Evolutionary conservation across 2,888 invertebrate genomes (phyloP), one percentile per base, ranked within the genome.

Genomic region (Lomographa bimaculata): DNA sequence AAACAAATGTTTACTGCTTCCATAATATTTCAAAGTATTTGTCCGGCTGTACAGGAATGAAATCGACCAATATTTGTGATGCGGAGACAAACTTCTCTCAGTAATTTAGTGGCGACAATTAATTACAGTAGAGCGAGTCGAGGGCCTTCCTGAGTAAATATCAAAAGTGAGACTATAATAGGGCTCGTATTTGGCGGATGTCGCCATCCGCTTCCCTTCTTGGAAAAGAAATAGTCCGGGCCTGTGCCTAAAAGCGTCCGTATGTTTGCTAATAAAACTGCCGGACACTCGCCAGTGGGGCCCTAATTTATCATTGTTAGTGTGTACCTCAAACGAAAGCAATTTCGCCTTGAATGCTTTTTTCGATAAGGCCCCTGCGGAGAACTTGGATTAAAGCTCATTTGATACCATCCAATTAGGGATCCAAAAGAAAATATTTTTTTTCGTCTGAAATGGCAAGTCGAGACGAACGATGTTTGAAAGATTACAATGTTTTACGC

Each of bases 221-320:
- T 60, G 53, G 64, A 68, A 74, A 66, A 72, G 72, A 60, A 66
- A 55, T 66, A 71, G 70, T 63, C 64, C 54, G 56, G 26, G 64
- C 46, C 54, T 50, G 45, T 55, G 57, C 63, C 54, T 70, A 64
- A 67, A 66, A 71, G 65, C 71, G 60, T 71, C 65, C 64, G 69
- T 77, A 71, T 76, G 74, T 75, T 78, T 73, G 69, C 69, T 79
- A 79, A 82, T 82, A 83, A 80, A 80, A 71, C 65, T 61, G 57
- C 59, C 66, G 76, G 76, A 76, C 76, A 70, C 74, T 74, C 60
- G 69, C 71, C 74, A 71, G 69, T 59, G 67, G 68, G 64, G 52
- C 64, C 69, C 79, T 80, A 81, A 83, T 84, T 87, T 84, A 79
- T 83, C 81, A 81, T 79, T 81, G 78, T 79, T 79, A 76, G 66